These are phyloP conservation scores for Rhyacophila evoluta DNA, from an alignment of 2,888 invertebrate genomes.

Conservation along the genomic window DNA sequence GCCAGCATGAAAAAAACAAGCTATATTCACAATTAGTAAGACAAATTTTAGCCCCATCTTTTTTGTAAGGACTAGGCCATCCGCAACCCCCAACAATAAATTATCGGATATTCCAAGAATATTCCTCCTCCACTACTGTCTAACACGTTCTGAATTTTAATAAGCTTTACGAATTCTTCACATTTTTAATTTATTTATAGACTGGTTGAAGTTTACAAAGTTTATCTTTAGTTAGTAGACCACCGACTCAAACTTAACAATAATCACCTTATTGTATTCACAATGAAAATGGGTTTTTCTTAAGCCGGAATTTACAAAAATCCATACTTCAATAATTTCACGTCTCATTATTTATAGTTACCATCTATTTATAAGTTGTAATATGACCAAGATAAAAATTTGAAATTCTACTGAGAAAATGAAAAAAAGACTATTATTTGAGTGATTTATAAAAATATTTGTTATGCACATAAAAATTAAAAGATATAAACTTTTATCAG, in stretches of 20 bases:
- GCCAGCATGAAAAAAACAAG: slow-evolving; percentile 53
- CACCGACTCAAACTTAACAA: slow-evolving; percentile 52
- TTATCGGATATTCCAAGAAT: neutral
- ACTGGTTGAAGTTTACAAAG: slow-evolving; percentile 17
- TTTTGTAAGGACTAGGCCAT: slow-evolving; percentile 16
- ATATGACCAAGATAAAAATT: too few species aligned
- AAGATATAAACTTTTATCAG: too few species aligned
- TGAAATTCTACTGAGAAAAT: too few species aligned
- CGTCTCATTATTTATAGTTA: too few species aligned
- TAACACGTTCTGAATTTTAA: slow-evolving; percentile 22
- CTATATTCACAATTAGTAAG: slow-evolving; percentile 52
- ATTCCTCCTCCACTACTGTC: slow-evolving; percentile 22
- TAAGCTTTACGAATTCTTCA: slow-evolving; percentile 12
- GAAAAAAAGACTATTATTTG: too few species aligned
- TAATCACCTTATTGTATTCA: slow-evolving; percentile 44
- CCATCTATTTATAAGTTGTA: too few species aligned
- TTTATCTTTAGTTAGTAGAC: slow-evolving; percentile 11
- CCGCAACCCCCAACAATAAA: slow-evolving; percentile 7
- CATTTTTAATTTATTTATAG: slow-evolving; percentile 18
- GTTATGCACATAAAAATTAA: too few species aligned
- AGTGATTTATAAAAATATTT: too few species aligned
- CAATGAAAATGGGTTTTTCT: slow-evolving; percentile 35
- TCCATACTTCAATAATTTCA: too few species aligned
- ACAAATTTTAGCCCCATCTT: slow-evolving; percentile 25
- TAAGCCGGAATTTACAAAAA: neutral